phyloP scores from a whole-genome alignment of 2,888 invertebrate genomes.

The Heteropelma amictum region DNA sequence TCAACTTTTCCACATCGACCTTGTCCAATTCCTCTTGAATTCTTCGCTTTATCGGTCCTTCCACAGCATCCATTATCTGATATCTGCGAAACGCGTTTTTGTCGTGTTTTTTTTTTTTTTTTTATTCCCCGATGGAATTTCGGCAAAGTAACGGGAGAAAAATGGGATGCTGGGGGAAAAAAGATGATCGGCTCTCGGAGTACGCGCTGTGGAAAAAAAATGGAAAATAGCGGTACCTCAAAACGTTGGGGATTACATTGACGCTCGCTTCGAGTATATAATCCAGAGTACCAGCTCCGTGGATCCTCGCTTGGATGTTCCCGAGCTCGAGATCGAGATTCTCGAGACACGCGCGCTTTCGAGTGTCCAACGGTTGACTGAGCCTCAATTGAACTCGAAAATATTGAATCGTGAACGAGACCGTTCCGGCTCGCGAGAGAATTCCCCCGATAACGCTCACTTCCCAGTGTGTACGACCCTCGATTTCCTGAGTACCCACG shows the following conservation, averaged over 20 bases:
- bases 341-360: conserved; percentile 85
- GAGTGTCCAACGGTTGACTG: conserved; percentile 88
- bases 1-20: conserved; percentile 86
- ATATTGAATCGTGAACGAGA: conserved; percentile 89
- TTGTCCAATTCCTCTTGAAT: conserved; percentile 87
- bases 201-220: too few species aligned
- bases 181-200: too few species aligned
- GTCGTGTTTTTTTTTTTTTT: background rate
- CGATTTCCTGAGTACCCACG: conserved; percentile 88
- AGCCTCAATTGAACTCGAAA: conserved; percentile 84
- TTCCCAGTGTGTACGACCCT: conserved; percentile 90
- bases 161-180: too few species aligned
- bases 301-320: conserved; percentile 89
- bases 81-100: conserved; percentile 76
- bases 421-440: conserved; percentile 84
- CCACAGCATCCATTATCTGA: conserved; percentile 92
- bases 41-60: conserved; percentile 86
- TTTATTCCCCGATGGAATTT: background rate
- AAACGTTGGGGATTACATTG: conserved; percentile 90
- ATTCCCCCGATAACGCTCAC: conserved; percentile 84
- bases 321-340: conserved; percentile 89
- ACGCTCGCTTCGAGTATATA: conserved; percentile 89
- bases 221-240: conserved; percentile 82
- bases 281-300: conserved; percentile 93
- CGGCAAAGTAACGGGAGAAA: too few species aligned